A percentile compares a stretch with the other conserved stretches of the same genome.
phyloP scores from a whole-genome alignment of 2,888 invertebrate genomes.

The Dusona sp. region DNA sequence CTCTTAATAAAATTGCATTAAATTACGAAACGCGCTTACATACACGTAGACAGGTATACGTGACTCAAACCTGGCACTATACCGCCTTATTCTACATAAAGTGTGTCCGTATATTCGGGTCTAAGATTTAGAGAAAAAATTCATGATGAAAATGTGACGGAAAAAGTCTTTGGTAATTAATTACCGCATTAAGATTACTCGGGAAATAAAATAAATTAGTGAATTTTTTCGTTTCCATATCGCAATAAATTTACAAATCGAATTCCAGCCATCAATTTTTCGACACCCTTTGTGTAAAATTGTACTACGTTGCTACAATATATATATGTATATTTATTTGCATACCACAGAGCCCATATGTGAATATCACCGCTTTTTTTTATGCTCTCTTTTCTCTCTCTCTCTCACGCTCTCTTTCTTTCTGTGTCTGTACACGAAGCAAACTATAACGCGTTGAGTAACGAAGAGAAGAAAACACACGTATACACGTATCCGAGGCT shows the following conservation, averaged over 20 bases:
- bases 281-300: not conserved
- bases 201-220: too few species aligned
- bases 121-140: not conserved
- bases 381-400: slow-evolving; percentile 2
- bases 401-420: not conserved
- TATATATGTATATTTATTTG: slow-evolving; percentile 11
- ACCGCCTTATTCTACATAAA: not conserved
- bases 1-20: slow-evolving; percentile 74
- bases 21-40: slow-evolving; percentile 74
- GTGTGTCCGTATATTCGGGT: not conserved
- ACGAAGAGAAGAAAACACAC: slow-evolving; percentile 24
- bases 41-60: slow-evolving; percentile 62
- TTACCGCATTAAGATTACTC: too few species aligned
- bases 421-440: not conserved
- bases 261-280: not conserved
- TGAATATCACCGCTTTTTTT: slow-evolving; percentile 36
- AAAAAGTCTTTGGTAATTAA: too few species aligned
- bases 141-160: not conserved
- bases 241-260: not conserved
- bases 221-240: not conserved
- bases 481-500: slow-evolving; percentile 29
- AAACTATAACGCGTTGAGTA: slow-evolving; percentile 39
- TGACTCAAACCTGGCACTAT: slow-evolving; percentile 56
- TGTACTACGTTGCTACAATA: slow-evolving; percentile 8
- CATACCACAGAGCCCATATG: slow-evolving; percentile 31